These are phyloP conservation scores for Loxodonta africana DNA, from an alignment of 2,113 vertebrate species.

Conservation along the genomic window DNA sequence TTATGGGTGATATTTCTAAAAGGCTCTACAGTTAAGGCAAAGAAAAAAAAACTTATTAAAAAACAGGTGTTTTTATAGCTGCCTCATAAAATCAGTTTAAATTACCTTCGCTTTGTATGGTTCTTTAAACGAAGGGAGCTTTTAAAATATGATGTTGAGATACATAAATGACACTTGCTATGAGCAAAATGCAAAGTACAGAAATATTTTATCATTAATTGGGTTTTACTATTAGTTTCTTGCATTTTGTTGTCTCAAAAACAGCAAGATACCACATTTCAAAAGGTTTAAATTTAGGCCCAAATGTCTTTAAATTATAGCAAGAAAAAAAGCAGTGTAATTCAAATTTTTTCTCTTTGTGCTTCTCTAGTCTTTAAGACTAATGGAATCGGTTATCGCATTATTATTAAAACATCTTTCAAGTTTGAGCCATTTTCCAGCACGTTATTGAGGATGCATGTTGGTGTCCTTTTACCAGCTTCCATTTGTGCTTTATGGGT, in stretches of 20 bases:
- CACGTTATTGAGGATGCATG: conserved; percentile 74
- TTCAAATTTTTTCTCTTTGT: conserved; percentile 48
- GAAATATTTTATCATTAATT: conserved; percentile 51
- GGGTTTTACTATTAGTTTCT: conserved; percentile 24
- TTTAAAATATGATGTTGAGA: conserved; percentile 1
- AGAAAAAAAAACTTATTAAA: background rate
- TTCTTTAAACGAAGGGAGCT: conserved; percentile 31
- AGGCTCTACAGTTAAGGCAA: background rate
- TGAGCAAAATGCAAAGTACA: background rate
- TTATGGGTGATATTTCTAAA: background rate
- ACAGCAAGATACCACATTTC: background rate
- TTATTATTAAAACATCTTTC: conserved; percentile 73
- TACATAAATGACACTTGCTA: conserved; percentile 13
- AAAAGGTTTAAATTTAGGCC: conserved; percentile 49
- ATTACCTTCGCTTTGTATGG: background rate
- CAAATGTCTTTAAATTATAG: conserved; percentile 51
- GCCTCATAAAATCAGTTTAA: conserved; percentile 16
- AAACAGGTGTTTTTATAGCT: background rate
- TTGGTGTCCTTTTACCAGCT: conserved; percentile 73
- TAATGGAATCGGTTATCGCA: conserved; percentile 46
- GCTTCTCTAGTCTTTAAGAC: conserved; percentile 49
- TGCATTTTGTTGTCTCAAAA: conserved; percentile 46
- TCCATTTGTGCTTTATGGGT: conserved; percentile 80
- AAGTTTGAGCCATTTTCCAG: conserved; percentile 61
- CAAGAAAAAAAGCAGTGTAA: background rate